Evolutionary conservation across 2,888 invertebrate species (phyloP), one percentile per base, ranked within the genome.

Genomic region (Rhynchonema sp.): DNA sequence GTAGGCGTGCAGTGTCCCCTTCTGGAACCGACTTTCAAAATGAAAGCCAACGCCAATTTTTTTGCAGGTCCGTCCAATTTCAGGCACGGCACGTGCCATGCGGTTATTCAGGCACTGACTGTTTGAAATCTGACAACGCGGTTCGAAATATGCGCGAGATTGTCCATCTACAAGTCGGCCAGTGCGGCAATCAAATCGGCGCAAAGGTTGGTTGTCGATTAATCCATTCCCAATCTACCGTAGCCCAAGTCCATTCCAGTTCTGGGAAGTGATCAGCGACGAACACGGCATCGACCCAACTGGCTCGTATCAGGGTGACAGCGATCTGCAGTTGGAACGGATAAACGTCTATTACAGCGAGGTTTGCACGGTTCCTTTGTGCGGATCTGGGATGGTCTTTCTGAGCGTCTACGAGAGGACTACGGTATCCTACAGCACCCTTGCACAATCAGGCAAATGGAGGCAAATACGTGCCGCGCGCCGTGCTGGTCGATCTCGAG

Each of bases 181-280:
- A 88, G 76, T 89, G 89, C 77, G 90, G 90, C 65, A 90, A 90
- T 80, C 89, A 90, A 79, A 89, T 90, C 76, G 90, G 89, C 72
- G 87, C 88, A 69, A 90, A 89, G 83, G 86, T 86, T 80, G 9
- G 38, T 13, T 17, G 38, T 17, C 38, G 6, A 38, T 13, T 13
- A 38, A 38, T 13, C 9, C 6, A 13, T 6, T 38, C 17, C 17
- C 17, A 13, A 13, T 38, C 38, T 38, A n/a, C n/a, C n/a, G n/a
- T n/a, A n/a, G n/a, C n/a, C n/a, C n/a, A n/a, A n/a, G n/a, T n/a
- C n/a, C n/a, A n/a, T n/a, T n/a, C 1, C 53, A 70, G 69, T 71
- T 71, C 61, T 71, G 70, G 71, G 71, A 71, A 22, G 56, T 56
- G 30, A 56, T 56, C 56, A n/a, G n/a, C 17, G 56, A 56, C 38